Percentiles rank a stretch among this genome's conserved stretches.
Evolutionary conservation across 2,888 invertebrate species (phyloP).

Genomic region (Odontothrips loti): DNA sequence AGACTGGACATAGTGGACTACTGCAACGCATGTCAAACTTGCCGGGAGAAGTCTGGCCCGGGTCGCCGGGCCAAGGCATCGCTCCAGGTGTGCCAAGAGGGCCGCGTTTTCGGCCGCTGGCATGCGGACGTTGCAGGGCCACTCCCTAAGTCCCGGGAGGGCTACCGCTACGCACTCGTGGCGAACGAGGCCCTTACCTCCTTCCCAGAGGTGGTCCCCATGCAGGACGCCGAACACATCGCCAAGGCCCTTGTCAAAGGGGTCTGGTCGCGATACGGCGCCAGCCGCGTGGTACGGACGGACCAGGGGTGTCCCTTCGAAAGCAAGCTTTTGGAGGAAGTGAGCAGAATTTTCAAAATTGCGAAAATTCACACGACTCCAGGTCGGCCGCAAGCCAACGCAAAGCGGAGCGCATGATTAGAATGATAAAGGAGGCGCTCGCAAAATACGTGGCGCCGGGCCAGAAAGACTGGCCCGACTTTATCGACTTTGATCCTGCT

Average conservation of each 20-base stretch:
- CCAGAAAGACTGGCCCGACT: neutral
- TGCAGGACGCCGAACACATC: neutral
- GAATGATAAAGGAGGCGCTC: neutral
- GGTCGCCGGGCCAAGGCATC: neutral
- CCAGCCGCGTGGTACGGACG: neutral
- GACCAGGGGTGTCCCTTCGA: conserved; percentile 5
- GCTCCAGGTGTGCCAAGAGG: neutral
- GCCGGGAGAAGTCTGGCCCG: neutral
- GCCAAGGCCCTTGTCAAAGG: neutral
- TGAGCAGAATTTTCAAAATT: neutral
- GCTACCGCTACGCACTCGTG: neutral
- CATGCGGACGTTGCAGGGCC: neutral
- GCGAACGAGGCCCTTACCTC: neutral
- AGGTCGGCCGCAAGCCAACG: neutral
- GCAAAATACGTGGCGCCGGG: neutral
- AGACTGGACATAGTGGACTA: neutral
- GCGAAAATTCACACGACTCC: neutral
- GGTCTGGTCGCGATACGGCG: neutral
- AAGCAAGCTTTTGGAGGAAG: neutral
- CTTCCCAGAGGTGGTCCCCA: neutral
- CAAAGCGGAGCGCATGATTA: neutral
- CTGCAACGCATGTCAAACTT: neutral
- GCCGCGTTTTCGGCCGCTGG: conserved; percentile 9
- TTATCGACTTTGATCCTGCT: neutral
- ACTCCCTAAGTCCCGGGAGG: neutral